Percentiles rank a stretch among this genome's conserved stretches.
Conservation (phyloP, 2,888 invertebrate species). For the Lithodes maja region DNA sequence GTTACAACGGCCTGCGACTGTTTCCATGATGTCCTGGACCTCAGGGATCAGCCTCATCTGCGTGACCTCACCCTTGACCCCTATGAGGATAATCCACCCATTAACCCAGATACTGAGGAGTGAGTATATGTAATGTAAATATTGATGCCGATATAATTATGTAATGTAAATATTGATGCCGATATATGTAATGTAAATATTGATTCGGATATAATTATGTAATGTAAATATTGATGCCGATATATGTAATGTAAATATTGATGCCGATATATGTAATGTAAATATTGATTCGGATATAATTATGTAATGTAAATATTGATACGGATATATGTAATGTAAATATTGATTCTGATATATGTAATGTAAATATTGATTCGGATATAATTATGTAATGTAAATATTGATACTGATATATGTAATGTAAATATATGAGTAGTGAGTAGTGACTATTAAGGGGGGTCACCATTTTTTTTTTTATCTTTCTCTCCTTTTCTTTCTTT, state of each 20-base stretch:
- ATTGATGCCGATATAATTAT: not conserved
- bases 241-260: not conserved
- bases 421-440: too few species aligned
- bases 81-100: conserved; percentile 24
- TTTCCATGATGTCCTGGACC: not conserved
- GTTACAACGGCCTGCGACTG: not conserved
- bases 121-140: not conserved
- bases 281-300: not conserved
- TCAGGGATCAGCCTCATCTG: conserved; percentile 1
- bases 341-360: not conserved
- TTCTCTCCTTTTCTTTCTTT: too few species aligned
- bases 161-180: not conserved
- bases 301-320: too few species aligned
- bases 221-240: not conserved
- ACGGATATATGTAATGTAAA: too few species aligned
- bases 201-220: not conserved
- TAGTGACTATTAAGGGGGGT: too few species aligned
- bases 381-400: too few species aligned
- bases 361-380: not conserved
- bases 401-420: too few species aligned
- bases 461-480: too few species aligned
- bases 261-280: not conserved
- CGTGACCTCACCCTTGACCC: conserved; percentile 15
- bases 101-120: conserved; percentile 2
- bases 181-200: not conserved